Evolutionary conservation across 2,888 invertebrate species (phyloP).

Genomic region (Empis stercorea): DNA sequence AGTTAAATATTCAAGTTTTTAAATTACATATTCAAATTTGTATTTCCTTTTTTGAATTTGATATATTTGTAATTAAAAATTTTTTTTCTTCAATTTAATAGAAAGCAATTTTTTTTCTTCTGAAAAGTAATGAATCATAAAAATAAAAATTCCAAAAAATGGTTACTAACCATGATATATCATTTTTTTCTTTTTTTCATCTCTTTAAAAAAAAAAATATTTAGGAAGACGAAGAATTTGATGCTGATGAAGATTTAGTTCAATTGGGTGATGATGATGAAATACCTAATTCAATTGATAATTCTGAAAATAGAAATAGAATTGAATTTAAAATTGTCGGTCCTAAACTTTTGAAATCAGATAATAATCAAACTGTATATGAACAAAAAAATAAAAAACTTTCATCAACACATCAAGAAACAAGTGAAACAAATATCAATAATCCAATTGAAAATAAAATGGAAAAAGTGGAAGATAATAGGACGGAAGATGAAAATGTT

Average conservation of each 20-base stretch:
- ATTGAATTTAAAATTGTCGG: slow-evolving; percentile 4
- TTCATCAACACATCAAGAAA: slow-evolving; percentile 8
- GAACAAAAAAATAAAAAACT: slow-evolving; percentile 8
- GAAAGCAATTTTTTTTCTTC: too few species aligned
- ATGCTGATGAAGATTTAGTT: slow-evolving; percentile 35
- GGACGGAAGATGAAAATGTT: slow-evolving; percentile 7
- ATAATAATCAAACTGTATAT: not conserved
- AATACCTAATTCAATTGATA: slow-evolving; percentile 30
- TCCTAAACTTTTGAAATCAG: slow-evolving; percentile 29
- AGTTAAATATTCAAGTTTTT: too few species aligned
- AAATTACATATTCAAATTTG: too few species aligned
- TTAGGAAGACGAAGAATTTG: slow-evolving; percentile 37
- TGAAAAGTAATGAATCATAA: not conserved
- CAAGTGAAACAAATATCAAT: not conserved
- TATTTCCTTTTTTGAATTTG: too few species aligned
- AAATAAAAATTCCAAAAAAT: not conserved
- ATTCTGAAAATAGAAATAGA: slow-evolving; percentile 4
- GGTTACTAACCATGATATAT: slow-evolving; percentile 40
- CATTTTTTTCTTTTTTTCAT: slow-evolving; percentile 34
- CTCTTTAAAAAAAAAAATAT: slow-evolving; percentile 22
- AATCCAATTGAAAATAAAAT: slow-evolving; percentile 11
- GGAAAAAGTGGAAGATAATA: slow-evolving; percentile 11
- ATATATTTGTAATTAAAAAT: too few species aligned
- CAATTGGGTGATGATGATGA: slow-evolving; percentile 35
- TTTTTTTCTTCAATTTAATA: too few species aligned